Evolutionary conservation across 2,888 invertebrate genomes (phyloP), one percentile per base, ranked within the genome.

Genomic region (Acronicta leporina): DNA sequence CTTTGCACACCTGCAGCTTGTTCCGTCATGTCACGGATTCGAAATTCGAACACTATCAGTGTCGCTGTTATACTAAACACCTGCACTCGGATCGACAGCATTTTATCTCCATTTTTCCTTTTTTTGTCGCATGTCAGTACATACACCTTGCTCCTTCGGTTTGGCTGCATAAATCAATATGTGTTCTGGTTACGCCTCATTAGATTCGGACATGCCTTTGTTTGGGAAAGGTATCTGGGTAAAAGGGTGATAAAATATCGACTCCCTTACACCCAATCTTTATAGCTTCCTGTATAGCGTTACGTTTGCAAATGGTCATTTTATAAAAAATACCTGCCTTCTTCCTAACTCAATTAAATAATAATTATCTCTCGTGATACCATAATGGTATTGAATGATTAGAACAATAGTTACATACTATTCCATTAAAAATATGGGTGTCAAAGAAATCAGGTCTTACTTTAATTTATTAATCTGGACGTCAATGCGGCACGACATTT

Each of bases 101-200:
- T 85, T 91, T 89, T 87, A 89, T 91, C 89, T 87, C 87, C 87
- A 86, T 89, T 88, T 68, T 89, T 88, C 69, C 87, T 76, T 84
- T 85, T 85, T 86, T 85, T 81, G 80, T 80, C 62, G 61, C 70
- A 57, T 73, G 16, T 62, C 63, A 63, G 67, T 73, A 77, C 79
- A 80, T 77, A 79, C 89, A 90, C 89, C 89, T 89, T 88, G 83
- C 81, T 62, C 60, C 75, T 72, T 80, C 77, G 80, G 82, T 80
- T 73, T 63, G 48, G 66, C 53, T 45, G 45, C 61, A 58, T 85
- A 84, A 81, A 82, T 82, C 79, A 82, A 77, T 66, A 75, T 45
- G 75, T 77, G 73, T 73, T 71, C 71, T 80, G 65, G 73, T 81
- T 75, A 79, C 80, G 82, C 75, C 74, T 79, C 81, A 82, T 83